Percentiles rank a stretch among this genome's conserved stretches.
These are phyloP conservation scores for Platorchestia sp. DNA, from an alignment of 1,140 invertebrate species.

Conservation along the genomic window DNA sequence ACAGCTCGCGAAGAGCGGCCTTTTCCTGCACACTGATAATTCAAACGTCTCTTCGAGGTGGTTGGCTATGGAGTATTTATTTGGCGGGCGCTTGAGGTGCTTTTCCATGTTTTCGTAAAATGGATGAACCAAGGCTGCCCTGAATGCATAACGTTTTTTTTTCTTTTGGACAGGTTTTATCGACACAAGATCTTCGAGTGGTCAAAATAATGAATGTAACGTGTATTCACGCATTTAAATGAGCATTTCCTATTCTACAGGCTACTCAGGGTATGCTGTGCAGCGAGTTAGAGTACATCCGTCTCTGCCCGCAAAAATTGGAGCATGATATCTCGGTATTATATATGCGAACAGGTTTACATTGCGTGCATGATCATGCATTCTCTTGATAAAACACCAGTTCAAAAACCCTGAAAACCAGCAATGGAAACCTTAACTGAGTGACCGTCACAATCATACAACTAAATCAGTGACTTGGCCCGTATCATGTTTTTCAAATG, in stretches of 20 bases:
- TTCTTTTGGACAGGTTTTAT: too few relatives aligned
- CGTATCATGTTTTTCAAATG: too few relatives aligned
- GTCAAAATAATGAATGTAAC: background rate
- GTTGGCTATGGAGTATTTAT: background rate
- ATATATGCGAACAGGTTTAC: background rate
- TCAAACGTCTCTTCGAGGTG: too few relatives aligned
- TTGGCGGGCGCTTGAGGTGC: background rate
- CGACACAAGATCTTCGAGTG: background rate
- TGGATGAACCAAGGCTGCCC: background rate
- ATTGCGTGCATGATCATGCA: background rate
- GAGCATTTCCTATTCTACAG: conserved; percentile 53
- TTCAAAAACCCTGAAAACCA: too few relatives aligned
- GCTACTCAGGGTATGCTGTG: background rate
- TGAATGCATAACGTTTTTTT: background rate
- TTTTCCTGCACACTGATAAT: too few relatives aligned
- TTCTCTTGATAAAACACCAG: too few relatives aligned
- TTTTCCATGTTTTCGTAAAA: background rate
- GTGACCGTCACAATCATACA: too few relatives aligned
- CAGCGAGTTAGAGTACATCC: conserved; percentile 30
- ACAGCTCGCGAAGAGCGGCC: too few relatives aligned
- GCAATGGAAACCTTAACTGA: too few relatives aligned
- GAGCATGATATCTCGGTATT: background rate
- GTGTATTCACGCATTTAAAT: background rate
- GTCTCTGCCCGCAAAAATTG: conserved; percentile 28
- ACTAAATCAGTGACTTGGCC: too few relatives aligned